Conservation (phyloP, 2,113 vertebrate genomes). For the Vidua macroura region DNA sequence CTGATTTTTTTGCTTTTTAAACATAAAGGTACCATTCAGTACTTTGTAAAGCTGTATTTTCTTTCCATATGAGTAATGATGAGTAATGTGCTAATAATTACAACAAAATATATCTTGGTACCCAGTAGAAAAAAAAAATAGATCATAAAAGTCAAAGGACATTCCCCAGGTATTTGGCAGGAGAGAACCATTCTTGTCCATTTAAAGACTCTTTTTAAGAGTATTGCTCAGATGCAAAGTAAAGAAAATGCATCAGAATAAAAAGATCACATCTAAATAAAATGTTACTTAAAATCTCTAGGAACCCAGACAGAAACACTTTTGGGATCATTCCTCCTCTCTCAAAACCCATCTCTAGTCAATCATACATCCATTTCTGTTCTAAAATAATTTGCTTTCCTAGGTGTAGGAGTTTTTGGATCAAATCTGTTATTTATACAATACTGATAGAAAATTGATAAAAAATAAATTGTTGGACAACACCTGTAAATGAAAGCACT, state of each 20-base stretch:
- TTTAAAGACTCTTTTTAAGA: not conserved
- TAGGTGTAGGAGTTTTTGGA: not conserved
- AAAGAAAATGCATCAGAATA: not conserved
- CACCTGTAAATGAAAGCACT: not conserved
- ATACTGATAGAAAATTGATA: not conserved
- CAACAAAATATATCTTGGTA: not conserved
- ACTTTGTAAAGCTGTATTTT: not conserved
- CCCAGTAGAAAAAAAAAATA: not conserved
- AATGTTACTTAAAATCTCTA: not conserved
- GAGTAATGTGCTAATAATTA: not conserved
- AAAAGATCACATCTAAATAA: not conserved
- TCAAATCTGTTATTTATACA: not conserved
- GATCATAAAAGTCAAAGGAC: not conserved
- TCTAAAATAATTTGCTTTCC: not conserved
- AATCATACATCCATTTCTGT: not conserved
- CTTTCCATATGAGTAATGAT: not conserved
- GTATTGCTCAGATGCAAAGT: not conserved
- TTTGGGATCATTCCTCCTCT: not conserved
- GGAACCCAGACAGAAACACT: not conserved
- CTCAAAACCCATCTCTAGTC: not conserved
- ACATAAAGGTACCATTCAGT: not conserved
- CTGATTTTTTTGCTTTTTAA: not conserved
- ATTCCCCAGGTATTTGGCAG: not conserved
- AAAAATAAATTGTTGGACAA: not conserved
- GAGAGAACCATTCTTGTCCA: not conserved